These are phyloP conservation scores for Aphaenogaster rudis DNA, from an alignment of 1,140 invertebrate genomes.

Conservation along the genomic window DNA sequence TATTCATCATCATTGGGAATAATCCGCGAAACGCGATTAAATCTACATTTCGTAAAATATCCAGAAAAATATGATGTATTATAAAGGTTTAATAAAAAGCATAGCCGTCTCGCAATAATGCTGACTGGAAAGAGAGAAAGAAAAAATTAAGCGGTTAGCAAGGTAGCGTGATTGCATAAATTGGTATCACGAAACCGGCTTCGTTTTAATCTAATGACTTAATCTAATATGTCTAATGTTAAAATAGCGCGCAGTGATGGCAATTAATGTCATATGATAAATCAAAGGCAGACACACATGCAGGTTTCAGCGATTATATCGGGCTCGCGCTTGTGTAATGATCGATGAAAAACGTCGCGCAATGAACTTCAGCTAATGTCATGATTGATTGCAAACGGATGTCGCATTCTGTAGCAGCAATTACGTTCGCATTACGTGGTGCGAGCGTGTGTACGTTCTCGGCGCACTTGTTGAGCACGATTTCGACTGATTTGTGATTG, in stretches of 20 bases:
- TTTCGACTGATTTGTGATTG: slow-evolving; percentile 13
- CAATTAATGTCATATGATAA: slow-evolving; percentile 47
- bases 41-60: slow-evolving; percentile 12
- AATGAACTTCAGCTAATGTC: slow-evolving; percentile 47
- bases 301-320: slow-evolving; percentile 19
- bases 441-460: not conserved
- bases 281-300: slow-evolving; percentile 19
- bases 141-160: not conserved
- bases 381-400: slow-evolving; percentile 53
- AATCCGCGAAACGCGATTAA: slow-evolving; percentile 12
- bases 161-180: slow-evolving; percentile 14
- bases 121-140: not conserved
- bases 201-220: not conserved
- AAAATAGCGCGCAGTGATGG: not conserved
- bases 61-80: not conserved
- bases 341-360: slow-evolving; percentile 56
- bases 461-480: slow-evolving; percentile 44
- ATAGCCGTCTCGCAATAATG: not conserved
- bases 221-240: slow-evolving; percentile 2
- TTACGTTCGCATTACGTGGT: slow-evolving; percentile 4
- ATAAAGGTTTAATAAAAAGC: slow-evolving; percentile 13
- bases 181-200: not conserved
- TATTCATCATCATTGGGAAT: slow-evolving; percentile 34
- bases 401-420: slow-evolving; percentile 38
- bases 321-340: not conserved